Percentiles rank a stretch among this genome's conserved stretches.
phyloP scores from a whole-genome alignment of 1,140 invertebrate genomes.

The Nasonia giraulti region DNA sequence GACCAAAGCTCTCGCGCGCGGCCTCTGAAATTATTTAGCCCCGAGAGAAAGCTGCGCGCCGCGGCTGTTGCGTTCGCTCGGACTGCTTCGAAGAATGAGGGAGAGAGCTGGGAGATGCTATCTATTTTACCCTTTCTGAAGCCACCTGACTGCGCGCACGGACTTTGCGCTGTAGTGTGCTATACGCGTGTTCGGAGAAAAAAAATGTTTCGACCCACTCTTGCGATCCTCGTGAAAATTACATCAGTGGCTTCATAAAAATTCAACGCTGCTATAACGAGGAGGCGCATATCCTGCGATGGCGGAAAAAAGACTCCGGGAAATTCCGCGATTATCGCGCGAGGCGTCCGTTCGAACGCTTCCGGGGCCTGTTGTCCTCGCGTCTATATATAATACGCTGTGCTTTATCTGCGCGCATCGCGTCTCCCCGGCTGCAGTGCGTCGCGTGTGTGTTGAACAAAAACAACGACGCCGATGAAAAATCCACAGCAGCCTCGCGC shows the following conservation, averaged over 20 bases:
- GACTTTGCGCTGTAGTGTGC: background rate
- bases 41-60: background rate
- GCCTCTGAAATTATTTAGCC: constrained; percentile 48
- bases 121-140: constrained; percentile 36
- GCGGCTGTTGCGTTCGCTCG: constrained; percentile 14
- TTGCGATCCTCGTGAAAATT: too few relatives aligned
- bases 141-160: background rate
- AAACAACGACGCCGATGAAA: background rate
- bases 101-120: background rate
- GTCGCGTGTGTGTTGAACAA: background rate
- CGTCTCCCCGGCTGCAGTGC: background rate
- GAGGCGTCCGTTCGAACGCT: background rate
- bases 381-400: background rate
- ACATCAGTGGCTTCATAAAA: too few relatives aligned
- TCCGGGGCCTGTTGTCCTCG: background rate
- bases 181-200: too few relatives aligned
- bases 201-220: too few relatives aligned
- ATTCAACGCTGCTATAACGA: too few relatives aligned
- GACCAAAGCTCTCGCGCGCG: constrained; percentile 29
- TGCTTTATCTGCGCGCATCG: constrained; percentile 37
- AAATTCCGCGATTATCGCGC: constrained; percentile 34
- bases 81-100: constrained; percentile 23
- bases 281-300: too few relatives aligned
- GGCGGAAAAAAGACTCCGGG: too few relatives aligned
- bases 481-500: background rate